phyloP scores from a whole-genome alignment of 2,797 vertebrate genomes.

The Chromis chromis region DNA sequence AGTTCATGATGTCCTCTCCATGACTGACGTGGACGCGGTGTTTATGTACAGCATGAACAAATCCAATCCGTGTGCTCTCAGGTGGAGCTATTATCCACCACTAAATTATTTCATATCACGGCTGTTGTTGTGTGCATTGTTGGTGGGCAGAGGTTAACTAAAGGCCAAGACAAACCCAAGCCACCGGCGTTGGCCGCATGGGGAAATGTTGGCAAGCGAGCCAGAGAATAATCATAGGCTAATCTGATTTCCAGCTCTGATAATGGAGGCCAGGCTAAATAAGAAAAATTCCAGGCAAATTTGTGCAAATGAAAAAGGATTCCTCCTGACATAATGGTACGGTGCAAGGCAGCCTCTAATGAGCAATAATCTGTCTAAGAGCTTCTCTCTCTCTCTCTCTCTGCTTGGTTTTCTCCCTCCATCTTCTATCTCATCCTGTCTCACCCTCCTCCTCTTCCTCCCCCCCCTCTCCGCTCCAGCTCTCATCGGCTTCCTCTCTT shows the following conservation, averaged over 20 bases:
- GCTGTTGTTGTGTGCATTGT: slow-evolving; percentile 66
- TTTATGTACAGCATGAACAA: slow-evolving; percentile 44
- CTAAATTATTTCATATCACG: slow-evolving; percentile 60
- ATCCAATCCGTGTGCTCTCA: slow-evolving; percentile 49
- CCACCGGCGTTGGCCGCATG: slow-evolving; percentile 83
- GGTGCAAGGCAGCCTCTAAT: slow-evolving; percentile 98
- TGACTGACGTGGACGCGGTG: slow-evolving; percentile 37
- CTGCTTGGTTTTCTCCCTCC: slow-evolving; percentile 65
- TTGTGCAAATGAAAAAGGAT: slow-evolving; percentile 99
- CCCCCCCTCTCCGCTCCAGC: slow-evolving; percentile 45
- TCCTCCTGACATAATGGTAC: slow-evolving; percentile 98
- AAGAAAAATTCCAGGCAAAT: slow-evolving; percentile 99
- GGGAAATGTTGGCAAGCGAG: slow-evolving; percentile 93
- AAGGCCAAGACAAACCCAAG: slow-evolving; percentile 75
- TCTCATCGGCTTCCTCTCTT: slow-evolving; percentile 63
- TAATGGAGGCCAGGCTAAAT: slow-evolving; percentile 99
- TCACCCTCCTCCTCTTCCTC: slow-evolving; percentile 33
- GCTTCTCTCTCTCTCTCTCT: slow-evolving; percentile 72
- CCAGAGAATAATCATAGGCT: slow-evolving; percentile 97
- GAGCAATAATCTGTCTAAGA: slow-evolving; percentile 99
- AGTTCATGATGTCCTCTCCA: not conserved
- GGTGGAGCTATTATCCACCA: slow-evolving; percentile 54
- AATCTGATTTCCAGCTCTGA: slow-evolving; percentile 99
- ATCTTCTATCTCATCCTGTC: slow-evolving; percentile 65
- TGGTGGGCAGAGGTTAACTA: slow-evolving; percentile 79